Base-by-base conservation (phyloP, 2,888 invertebrate genomes). In the Drosophila hamatofila region DNA sequence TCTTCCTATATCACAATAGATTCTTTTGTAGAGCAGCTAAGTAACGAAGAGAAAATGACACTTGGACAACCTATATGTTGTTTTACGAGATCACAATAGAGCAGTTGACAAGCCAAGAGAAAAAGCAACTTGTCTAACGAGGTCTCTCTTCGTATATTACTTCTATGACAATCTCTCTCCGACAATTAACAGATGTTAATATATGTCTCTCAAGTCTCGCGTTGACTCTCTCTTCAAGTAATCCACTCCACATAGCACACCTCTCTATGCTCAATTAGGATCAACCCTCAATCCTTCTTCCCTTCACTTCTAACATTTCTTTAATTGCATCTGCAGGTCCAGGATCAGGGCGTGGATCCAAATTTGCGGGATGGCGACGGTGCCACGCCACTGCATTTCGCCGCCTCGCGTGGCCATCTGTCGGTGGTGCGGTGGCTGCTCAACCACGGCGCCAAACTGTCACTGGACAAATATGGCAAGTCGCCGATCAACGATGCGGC, bases 401-500 rank as follows among this genome's bases (percentile, higher is more conserved):
- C 97, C 6, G 97, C 97, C 3, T 96, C 97, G 61, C 94, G 97
- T 56, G 97, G 97, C 0, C 97, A 97, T 90, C 93, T 96, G 46
- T 94, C 95, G 65, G 96, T 97, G 0, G 96, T 96, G 1, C 95
- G 97, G 80, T 98, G 97, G 97, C 93, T 98, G 77, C 94, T 98
- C 49, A 94, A 96, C 79, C 96, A 97, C 87, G 97, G 97, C 0
- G 97, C 97, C 30, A 94, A 96, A 77, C 94, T 97, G 25, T 95
- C 96, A 18, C 93, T 97, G 74, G 98, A 98, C 93, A 96, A 97
- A 90, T 96, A 96, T 84, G 97, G 97, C 67, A 97, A 97, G 93
- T 97, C 97, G 90, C 97, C 98, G 6, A 96, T 98, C 78, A 97
- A 97, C 91, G 97, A 97, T 92, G 98, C 98, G 0, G 97, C 97